Percentiles rank a stretch among this genome's conserved stretches.
phyloP scores from a whole-genome alignment of 2,888 invertebrate genomes.

The Chrysolina haemoptera region DNA sequence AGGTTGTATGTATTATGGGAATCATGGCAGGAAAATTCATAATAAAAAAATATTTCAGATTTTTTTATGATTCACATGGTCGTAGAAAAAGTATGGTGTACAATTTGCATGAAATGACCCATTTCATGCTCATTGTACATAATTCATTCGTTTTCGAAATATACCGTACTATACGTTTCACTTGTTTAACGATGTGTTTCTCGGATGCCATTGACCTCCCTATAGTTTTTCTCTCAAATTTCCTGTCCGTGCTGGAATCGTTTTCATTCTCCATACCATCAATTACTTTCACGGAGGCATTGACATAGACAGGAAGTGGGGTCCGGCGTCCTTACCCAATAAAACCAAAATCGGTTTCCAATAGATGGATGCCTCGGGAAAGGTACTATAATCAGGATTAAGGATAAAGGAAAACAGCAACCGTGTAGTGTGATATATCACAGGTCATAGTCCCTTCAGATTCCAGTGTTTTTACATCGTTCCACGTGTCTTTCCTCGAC shows the following conservation, averaged over 20 bases:
- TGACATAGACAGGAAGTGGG: conserved; percentile 2
- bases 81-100: too few species aligned
- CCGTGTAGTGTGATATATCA: not conserved
- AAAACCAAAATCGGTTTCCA: not conserved
- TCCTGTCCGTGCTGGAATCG: not conserved
- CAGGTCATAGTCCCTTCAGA: conserved; percentile 13
- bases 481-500: not conserved
- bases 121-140: too few species aligned
- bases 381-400: not conserved
- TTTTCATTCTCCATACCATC: not conserved
- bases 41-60: too few species aligned
- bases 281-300: not conserved
- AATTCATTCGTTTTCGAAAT: too few species aligned
- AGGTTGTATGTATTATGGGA: too few species aligned
- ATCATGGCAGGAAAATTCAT: too few species aligned
- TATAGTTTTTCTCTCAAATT: not conserved
- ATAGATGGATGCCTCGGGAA: not conserved
- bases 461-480: not conserved
- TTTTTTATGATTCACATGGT: too few species aligned
- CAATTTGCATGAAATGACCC: too few species aligned
- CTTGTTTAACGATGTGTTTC: not conserved
- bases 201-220: not conserved
- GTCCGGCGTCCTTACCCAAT: not conserved
- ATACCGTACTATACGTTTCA: too few species aligned
- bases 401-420: conserved; percentile 2